Percentiles rank a stretch among this genome's conserved stretches.
Evolutionary conservation across 2,888 invertebrate genomes (phyloP).

Genomic region (Eilema depressum): DNA sequence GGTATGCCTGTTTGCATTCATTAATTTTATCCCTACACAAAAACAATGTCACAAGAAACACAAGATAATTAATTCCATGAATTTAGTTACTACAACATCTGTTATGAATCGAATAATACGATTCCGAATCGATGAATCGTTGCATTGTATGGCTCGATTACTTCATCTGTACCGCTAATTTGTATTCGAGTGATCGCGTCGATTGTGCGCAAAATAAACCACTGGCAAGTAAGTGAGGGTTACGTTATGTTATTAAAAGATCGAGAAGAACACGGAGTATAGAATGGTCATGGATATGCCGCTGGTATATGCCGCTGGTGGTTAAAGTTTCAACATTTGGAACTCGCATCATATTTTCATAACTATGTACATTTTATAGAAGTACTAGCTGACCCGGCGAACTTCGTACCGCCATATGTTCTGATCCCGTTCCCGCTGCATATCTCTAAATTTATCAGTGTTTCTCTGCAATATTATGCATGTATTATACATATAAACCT

Average conservation of each 20-base stretch:
- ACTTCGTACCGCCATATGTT: too few species aligned
- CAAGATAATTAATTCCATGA: constrained; percentile 15
- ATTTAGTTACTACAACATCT: constrained; percentile 11
- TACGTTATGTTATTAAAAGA: constrained; percentile 58
- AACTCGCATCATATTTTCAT: background rate
- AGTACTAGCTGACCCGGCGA: too few species aligned
- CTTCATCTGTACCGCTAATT: constrained; percentile 57
- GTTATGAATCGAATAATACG: constrained; percentile 24
- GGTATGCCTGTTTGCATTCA: background rate
- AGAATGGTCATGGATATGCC: background rate
- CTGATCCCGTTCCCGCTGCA: too few species aligned
- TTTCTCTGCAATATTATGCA: too few species aligned
- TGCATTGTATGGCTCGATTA: constrained; percentile 40
- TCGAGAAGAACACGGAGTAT: constrained; percentile 26
- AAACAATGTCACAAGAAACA: constrained; percentile 16
- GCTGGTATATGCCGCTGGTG: background rate
- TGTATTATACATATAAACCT: too few species aligned
- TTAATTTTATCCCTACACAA: constrained; percentile 7
- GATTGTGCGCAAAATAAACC: constrained; percentile 58
- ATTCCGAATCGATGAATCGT: constrained; percentile 24
- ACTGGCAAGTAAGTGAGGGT: constrained; percentile 50
- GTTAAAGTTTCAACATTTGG: background rate
- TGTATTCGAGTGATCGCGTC: constrained; percentile 61
- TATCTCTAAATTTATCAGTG: too few species aligned
- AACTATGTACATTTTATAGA: too few species aligned